Percentiles rank a stretch among this genome's conserved stretches.
These are phyloP conservation scores for Copsychus sechellarum DNA, from an alignment of 2,113 vertebrate genomes.

Conservation along the genomic window DNA sequence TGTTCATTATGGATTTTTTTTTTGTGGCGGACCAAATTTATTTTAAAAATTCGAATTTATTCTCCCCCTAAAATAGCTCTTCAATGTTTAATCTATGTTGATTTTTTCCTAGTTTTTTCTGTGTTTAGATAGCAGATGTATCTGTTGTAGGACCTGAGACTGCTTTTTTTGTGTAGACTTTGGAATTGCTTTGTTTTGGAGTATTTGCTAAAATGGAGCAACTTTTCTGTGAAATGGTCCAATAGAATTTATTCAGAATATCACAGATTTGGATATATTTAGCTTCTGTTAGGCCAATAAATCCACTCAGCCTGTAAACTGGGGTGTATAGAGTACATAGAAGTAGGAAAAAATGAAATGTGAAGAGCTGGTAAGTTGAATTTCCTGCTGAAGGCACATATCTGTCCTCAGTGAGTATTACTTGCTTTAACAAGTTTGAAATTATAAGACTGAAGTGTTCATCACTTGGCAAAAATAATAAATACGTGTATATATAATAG, in stretches of 20 bases:
- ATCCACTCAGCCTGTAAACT: neutral
- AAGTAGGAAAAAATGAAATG: neutral
- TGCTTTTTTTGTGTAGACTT: neutral
- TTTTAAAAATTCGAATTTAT: neutral
- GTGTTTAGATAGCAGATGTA: neutral
- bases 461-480: slow-evolving; percentile 29
- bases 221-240: neutral
- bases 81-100: neutral
- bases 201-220: neutral
- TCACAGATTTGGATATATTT: neutral
- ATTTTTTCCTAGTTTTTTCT: neutral
- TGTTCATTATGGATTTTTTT: neutral
- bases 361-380: neutral
- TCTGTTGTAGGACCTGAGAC: neutral
- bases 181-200: neutral
- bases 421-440: slow-evolving; percentile 65
- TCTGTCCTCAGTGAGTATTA: neutral
- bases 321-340: neutral
- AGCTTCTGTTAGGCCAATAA: neutral
- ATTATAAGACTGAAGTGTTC: slow-evolving; percentile 9
- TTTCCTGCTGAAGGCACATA: neutral
- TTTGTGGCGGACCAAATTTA: neutral
- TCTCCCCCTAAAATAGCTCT: neutral
- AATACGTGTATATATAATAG: neutral
- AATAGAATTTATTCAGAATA: neutral